Base-by-base conservation (phyloP, 1,140 invertebrate genomes). In the Heliothis subflexa region DNA sequence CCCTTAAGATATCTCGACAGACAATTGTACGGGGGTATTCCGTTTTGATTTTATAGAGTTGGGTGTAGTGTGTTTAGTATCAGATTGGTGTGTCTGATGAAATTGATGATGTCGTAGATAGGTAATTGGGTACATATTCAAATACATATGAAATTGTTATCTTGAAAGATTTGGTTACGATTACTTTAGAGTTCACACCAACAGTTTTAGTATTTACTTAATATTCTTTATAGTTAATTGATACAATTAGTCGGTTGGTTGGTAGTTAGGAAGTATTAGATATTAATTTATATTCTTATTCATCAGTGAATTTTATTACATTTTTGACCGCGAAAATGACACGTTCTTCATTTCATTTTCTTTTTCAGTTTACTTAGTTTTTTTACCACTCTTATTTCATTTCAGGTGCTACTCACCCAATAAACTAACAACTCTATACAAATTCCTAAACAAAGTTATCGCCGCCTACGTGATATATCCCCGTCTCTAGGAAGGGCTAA, bases 1-100 rank as follows among this genome's bases (percentile, higher is more conserved):
- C 91, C 93, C 92, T 89, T 88, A 93, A 94, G 93, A 94, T 93
- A 93, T 92, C 92, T 94, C 89, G 86, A 85, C 90, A 91, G 90
- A 93, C 91, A 87, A 91, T 93, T 93, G 91, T 92, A 86, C 85
- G 81, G 84, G 82, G 83, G 83, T 85, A 85, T 85, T 86, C 82
- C 78, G 85, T 86, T 90, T 86, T 82, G 85, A 80, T 21, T 78
- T 14, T 59, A 52, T 68, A 70, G 85, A 88, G 88, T 11, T 79
- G 79, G 61, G 59, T 18, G 2, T 0, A 68, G 59, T 88, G 81
- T 84, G 83, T 78, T 33, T 21, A 0, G 11, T 21, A 75, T 76
- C 1, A 68, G 25, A 81, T 83, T 81, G 10, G 76, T 88, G 79
- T 83, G 64, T 79, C 57, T 68, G 64, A 47, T 59, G 62, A n/a